Evolutionary conservation across 2,797 vertebrate species (phyloP), one percentile per base, ranked within the genome.

Genomic region (Manis javanica): DNA sequence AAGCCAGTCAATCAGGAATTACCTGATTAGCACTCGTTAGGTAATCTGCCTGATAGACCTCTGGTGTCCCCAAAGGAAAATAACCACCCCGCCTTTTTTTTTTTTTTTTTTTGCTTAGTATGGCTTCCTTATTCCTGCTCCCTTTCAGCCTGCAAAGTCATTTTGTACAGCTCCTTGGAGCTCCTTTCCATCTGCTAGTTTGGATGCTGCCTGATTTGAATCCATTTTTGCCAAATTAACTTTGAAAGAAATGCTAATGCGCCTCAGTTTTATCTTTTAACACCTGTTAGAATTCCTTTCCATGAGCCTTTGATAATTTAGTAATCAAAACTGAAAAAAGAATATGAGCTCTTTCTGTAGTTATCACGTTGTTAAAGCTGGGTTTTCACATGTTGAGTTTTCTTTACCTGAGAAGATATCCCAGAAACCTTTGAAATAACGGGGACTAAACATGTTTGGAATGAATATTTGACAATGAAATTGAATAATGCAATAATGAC

Each of bases 321-420:
- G 18, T 53, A 89, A 95, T 71, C 19, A 49, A 16, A 34, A 88
- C 9, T 59, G 39, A 68, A 49, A 51, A 46, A 74, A 46, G 57
- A 68, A 68, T 13, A 34, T 81, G 68, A 39, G 55, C 8, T 74
- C 59, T 53, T 72, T 90, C 15, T 64, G 16, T 49, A 79, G 46
- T 46, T 85, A 63, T 21, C 42, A 88, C 63, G 69, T 85, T 90
- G 49, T 59, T 85, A 78, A 89, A 66, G 53, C 42, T 53, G 26
- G 49, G 39, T n/a, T 34, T 71, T 92, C 34, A 94, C 13, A 63
- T 57, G 57, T 14, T 71, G 46, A 81, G 31, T 57, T 93, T 92
- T 74, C 71, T 77, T 90, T 87, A 92, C 29, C 7, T 92, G 79
- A 79, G 79, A 90, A 95, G 9, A 55, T 46, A 79, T 84, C 61